These are phyloP conservation scores for Portunus trituberculatus DNA, from an alignment of 1,140 invertebrate genomes.

Conservation along the genomic window DNA sequence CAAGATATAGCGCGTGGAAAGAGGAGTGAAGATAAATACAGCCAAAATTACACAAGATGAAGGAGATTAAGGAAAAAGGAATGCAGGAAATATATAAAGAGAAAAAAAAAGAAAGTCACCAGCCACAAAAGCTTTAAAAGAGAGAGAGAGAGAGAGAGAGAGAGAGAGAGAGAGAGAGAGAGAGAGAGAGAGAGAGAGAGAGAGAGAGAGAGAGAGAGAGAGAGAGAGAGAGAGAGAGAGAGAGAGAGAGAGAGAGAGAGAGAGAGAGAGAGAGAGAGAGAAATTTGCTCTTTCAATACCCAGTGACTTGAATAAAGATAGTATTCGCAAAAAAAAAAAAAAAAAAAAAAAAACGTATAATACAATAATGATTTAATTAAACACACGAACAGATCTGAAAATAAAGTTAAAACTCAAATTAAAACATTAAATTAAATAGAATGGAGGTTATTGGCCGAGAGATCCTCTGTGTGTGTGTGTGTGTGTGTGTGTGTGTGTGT, in stretches of 20 bases:
- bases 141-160: background rate
- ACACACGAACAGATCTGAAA: too few species aligned
- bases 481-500: too few species aligned
- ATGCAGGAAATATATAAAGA: background rate
- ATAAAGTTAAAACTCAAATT: too few species aligned
- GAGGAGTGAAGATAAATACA: background rate
- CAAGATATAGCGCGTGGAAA: background rate
- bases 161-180: too few species aligned
- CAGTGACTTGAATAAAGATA: background rate
- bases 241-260: slow-evolving; percentile 1
- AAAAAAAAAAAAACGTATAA: too few species aligned
- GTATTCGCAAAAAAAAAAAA: too few species aligned
- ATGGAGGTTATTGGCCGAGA: too few species aligned
- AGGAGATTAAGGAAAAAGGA: background rate
- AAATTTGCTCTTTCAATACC: background rate
- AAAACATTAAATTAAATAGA: too few species aligned
- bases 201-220: background rate
- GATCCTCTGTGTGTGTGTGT: too few species aligned
- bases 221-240: slow-evolving; percentile 18
- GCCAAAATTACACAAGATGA: background rate
- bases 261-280: slow-evolving; percentile 20
- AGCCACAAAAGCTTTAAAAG: background rate
- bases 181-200: background rate
- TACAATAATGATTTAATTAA: too few species aligned
- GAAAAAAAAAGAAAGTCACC: background rate